Percentiles rank a stretch among this genome's conserved stretches.
Evolutionary conservation across 2,888 invertebrate genomes (phyloP).

Genomic region (Hyles lineata): DNA sequence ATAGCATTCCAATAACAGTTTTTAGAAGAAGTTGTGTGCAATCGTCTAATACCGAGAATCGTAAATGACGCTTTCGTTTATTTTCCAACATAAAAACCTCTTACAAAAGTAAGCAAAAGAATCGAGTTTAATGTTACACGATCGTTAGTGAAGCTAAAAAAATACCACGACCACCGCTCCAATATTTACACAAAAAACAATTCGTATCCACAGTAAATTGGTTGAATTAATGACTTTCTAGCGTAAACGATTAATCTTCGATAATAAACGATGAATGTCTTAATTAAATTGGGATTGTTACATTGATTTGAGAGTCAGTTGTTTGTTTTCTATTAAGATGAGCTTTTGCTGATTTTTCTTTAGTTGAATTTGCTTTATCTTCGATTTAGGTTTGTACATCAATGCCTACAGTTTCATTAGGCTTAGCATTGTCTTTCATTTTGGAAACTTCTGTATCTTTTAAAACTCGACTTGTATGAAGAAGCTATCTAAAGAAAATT

Average conservation of each 20-base stretch:
- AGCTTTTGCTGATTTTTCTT: not conserved
- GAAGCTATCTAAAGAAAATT: no score
- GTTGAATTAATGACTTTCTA: not conserved
- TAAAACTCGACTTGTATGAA: no score
- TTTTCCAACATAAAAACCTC: slow-evolving; percentile 17
- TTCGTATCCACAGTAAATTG: slow-evolving; percentile 15
- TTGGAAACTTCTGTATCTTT: no score
- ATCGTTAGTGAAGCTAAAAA: slow-evolving; percentile 6
- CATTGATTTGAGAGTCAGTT: not conserved
- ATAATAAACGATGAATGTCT: slow-evolving; percentile 8
- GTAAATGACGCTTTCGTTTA: not conserved
- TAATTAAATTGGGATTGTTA: slow-evolving; percentile 9
- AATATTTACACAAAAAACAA: slow-evolving; percentile 28
- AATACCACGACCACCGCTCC: not conserved
- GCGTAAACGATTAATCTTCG: slow-evolving; percentile 13
- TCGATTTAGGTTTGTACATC: not conserved
- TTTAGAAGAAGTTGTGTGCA: not conserved
- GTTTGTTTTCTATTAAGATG: not conserved
- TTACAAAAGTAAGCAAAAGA: slow-evolving; percentile 6
- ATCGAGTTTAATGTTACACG: slow-evolving; percentile 2
- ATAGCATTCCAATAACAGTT: no score
- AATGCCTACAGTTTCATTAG: no score
- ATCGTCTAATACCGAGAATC: not conserved
- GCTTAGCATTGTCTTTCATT: no score
- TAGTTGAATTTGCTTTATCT: not conserved